Base-by-base conservation (phyloP, 2,113 vertebrate genomes). In the Scatophagus argus region DNA sequence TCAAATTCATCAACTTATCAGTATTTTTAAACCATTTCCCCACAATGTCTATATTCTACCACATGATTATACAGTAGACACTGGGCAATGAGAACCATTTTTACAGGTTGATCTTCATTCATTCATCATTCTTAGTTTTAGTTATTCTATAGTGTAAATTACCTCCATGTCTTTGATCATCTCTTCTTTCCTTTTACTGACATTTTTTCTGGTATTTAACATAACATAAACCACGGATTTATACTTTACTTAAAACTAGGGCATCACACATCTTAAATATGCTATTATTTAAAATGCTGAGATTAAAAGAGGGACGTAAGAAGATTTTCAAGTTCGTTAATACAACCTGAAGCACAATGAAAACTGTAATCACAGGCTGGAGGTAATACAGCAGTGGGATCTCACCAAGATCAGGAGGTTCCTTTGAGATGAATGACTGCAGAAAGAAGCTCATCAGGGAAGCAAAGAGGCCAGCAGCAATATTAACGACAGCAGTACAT, bases 381-480 rank as follows among this genome's bases (percentile, higher is more conserved):
- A 64, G 64, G 58, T 67, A 56, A 68, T 43, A 52, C 56, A 58
- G 60, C 43, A 58, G 66, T 55, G 67, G 69, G 72, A 56, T 62
- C 52, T 73, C 11, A 3, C 39, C 23, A 17, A 25, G 70, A 78
- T 71, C 72, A 56, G 52, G 69, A 74, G 59, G 52, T 62, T 74
- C 34, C 52, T 83, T 56, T 59, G 73, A 83, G 81, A 84, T 70
- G 62, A 84, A 81, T 55, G 70, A 73, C 47, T 62, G 58, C 68
- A 73, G 74, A 65, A 38, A 70, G 29, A 51, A 62, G 59, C 68
- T 60, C 82, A 73, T 63, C 81, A 29, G 70, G 58, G 74, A 61
- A 51, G 70, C 63, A 19, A 44, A 44, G 51, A 38, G 31, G 69
- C 76, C 74, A 43, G 55, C 41, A 71, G 82, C 79, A 46, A 34